Base-by-base conservation (phyloP, 1,140 invertebrate species). In the Bombus impatiens region DNA sequence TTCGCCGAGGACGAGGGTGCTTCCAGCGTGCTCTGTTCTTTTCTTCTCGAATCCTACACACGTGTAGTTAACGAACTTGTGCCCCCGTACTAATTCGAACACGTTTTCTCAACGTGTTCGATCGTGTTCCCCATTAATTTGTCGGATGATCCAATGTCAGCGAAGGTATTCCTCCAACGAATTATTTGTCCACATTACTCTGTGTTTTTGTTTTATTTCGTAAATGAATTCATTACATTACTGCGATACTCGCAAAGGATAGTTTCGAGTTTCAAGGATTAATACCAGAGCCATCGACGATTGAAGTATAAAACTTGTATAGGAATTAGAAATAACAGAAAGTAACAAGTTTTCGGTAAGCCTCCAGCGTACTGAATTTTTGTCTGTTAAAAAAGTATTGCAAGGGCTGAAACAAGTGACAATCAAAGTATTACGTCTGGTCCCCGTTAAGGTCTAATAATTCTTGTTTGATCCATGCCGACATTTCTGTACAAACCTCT, bases 1-100 rank as follows among this genome's bases (percentile, higher is more conserved):
- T 84, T 84, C 62, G 72, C 25, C 62, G 82, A 40, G 82, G 22
- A 77, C 40, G 42, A 77, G 80, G 53, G n/a, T 47, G 57, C 71
- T 65, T 47, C 4, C 40, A 57, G 25, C n/a, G 44, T 25, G 15
- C 57, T 25, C 28, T 28, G 9, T 47, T 67, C n/a, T 67, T 67
- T 79, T 35, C 62, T 47, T 35, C 15, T 42, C n/a, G 13, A 78
- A 62, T 42, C 76, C 59, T 42, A 32, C 35, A 6, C 37, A 15
- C 9, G 18, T 42, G 10, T 22, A 65, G 57, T 65, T 44, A 78
- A 40, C 53, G 53, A 77, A 28, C 22, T 40, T 42, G 15, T 78
- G 5, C 32, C 57, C 18, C 18, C 0, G 28, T 5, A 25, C 35
- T 65, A 78, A 78, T 35, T 78, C 53, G 57, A 76, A 57, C 76